These are phyloP conservation scores for Antheraea pernyi DNA, from an alignment of 1,140 invertebrate genomes.

Conservation along the genomic window DNA sequence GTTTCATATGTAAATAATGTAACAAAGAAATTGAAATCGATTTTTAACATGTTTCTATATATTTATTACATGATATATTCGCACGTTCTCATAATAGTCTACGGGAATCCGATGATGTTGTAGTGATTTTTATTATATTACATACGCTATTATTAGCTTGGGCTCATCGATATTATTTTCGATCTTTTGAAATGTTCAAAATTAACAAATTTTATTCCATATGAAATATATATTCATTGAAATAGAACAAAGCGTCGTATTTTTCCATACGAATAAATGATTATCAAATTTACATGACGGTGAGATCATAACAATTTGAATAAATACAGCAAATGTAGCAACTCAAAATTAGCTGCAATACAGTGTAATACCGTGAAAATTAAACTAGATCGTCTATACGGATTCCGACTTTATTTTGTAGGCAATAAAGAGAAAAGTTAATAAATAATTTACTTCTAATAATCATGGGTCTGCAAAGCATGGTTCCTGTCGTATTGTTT, in stretches of 20 bases:
- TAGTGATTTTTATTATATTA: too few species aligned
- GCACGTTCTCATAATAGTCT: too few species aligned
- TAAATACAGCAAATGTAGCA: background rate
- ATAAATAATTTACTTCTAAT: constrained; percentile 2
- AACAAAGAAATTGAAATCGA: too few species aligned
- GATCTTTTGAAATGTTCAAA: too few species aligned
- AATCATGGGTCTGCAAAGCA: constrained; percentile 33
- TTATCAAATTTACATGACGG: background rate
- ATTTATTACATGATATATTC: too few species aligned
- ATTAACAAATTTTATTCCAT: background rate
- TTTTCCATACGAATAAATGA: background rate
- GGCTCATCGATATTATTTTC: too few species aligned
- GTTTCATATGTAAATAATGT: too few species aligned
- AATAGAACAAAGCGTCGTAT: background rate
- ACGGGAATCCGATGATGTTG: too few species aligned
- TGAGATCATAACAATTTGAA: background rate
- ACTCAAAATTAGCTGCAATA: too few species aligned
- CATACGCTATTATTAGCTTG: too few species aligned
- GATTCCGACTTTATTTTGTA: background rate
- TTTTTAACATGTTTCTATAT: too few species aligned
- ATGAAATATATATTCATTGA: background rate
- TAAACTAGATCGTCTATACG: background rate
- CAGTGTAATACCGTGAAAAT: background rate
- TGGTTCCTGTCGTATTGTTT: constrained; percentile 68
- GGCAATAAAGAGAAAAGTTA: background rate